Evolutionary conservation across 2,113 vertebrate genomes (phyloP), one percentile per base, ranked within the genome.

Genomic region (Melanerpes aurifrons): DNA sequence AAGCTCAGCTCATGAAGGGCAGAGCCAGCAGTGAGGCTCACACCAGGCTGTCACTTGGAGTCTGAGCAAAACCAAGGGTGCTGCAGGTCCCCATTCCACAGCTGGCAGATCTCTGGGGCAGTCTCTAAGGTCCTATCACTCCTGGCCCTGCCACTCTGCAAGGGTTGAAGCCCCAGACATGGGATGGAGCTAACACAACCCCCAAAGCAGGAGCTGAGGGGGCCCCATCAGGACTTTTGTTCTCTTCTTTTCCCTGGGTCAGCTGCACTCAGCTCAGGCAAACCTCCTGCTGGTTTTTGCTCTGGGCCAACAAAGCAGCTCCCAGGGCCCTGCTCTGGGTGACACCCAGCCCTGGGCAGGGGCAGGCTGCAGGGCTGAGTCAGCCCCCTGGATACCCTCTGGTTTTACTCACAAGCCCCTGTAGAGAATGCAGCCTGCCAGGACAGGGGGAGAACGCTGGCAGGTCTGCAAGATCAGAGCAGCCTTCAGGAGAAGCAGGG

Each of bases 391-490:
- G n/a, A 19, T 17, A 66, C 10, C 1, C 1, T 1, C 19, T 21
- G 1, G 4, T 3, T 50, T 50, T 61, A 94, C 97, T 97, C 84
- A 99, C 99, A 98, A 97, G 90, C 98, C 98, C 45, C 96, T 96
- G 89, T 99, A 99, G 40, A 98, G 97, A 76, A 99, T 98, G 87
- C 99, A 99, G 86, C 99, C 99, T 3, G 98, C 98, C 21, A 98
- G 96, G 87, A 99, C 82, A 0, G 98, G 97, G 43, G 97, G 98
- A 26, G 97, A 97, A 28, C 98, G 98, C 96, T 99, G 99, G 95
- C 99, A 99, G 1, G 98, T 98, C 94, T 99, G 99, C 37, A 99
- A 93, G 87, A 99, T 99, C 90, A 99, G 98, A 43, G 99, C 98
- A 2, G 99, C 99, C 94, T 99, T 99, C 79, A 99, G 98, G 54